phyloP scores from a whole-genome alignment of 2,888 invertebrate genomes.

The Maniola hyperantus region DNA sequence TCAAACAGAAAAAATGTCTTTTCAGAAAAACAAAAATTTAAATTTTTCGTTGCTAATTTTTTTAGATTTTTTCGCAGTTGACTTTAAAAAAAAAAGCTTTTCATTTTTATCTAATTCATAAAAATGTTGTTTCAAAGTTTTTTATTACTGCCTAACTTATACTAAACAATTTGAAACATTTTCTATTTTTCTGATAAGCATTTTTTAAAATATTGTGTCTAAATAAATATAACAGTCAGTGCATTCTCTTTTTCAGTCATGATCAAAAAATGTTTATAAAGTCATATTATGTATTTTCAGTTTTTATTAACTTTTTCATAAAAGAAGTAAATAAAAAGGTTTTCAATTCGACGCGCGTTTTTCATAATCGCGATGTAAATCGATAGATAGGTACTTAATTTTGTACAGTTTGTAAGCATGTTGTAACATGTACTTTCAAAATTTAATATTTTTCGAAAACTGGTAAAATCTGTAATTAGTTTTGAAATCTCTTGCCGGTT shows the following conservation, averaged over 20 bases:
- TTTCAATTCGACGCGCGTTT: not conserved
- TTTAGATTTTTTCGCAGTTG: too few relatives aligned
- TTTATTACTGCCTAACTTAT: too few relatives aligned
- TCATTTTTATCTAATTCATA: too few relatives aligned
- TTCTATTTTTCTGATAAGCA: not conserved
- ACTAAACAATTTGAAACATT: not conserved
- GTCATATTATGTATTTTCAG: too few relatives aligned
- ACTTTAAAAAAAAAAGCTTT: too few relatives aligned
- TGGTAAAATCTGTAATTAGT: not conserved
- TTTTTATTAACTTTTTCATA: not conserved
- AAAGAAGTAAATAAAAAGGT: not conserved
- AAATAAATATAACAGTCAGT: too few relatives aligned
- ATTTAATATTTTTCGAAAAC: constrained; percentile 12
- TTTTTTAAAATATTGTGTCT: not conserved
- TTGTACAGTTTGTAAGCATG: constrained; percentile 49
- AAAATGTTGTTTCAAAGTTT: too few relatives aligned
- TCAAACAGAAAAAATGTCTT: too few relatives aligned
- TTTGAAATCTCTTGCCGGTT: constrained; percentile 44
- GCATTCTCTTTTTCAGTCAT: not conserved
- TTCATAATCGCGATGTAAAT: not conserved
- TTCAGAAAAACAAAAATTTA: too few relatives aligned
- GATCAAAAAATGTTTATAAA: not conserved
- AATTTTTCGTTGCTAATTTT: too few relatives aligned
- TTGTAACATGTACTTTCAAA: constrained; percentile 47
- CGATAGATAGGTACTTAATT: constrained; percentile 6